Evolutionary conservation across 2,113 vertebrate genomes (phyloP).

Genomic region (Podarcis raffonei): DNA sequence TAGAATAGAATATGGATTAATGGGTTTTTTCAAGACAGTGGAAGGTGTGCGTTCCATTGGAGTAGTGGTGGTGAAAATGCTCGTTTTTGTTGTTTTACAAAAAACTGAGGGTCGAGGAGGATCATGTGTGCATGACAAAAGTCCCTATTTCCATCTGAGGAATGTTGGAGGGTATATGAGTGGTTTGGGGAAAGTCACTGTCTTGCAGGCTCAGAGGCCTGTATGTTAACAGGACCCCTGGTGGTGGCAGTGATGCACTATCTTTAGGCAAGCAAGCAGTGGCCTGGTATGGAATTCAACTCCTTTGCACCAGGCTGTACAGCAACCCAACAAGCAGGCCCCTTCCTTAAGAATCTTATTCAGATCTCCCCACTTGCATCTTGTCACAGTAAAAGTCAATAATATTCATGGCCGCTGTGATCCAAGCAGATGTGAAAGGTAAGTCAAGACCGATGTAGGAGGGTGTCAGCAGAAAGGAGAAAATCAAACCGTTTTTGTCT

Average conservation of each 20-base stretch:
- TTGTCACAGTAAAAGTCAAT: background rate
- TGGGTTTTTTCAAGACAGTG: too few species aligned
- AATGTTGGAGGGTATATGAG: too few species aligned
- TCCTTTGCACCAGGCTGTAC: background rate
- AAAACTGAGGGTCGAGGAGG: too few species aligned
- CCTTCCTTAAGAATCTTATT: background rate
- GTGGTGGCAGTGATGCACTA: background rate
- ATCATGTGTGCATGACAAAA: too few species aligned
- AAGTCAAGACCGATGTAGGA: background rate
- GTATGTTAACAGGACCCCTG: background rate
- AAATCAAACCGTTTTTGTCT: background rate
- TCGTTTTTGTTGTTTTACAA: too few species aligned
- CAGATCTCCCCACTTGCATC: background rate
- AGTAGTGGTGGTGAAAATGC: too few species aligned
- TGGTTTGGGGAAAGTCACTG: background rate
- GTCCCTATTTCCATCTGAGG: too few species aligned
- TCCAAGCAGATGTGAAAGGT: background rate
- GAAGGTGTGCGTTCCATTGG: too few species aligned
- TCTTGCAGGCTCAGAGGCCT: background rate
- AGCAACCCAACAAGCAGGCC: background rate
- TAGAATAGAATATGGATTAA: too few species aligned
- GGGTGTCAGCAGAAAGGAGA: background rate
- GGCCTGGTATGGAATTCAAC: too few species aligned
- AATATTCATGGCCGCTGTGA: background rate
- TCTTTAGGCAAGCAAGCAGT: background rate